Evolutionary conservation across 2,888 invertebrate genomes (phyloP), one percentile per base, ranked within the genome.

Genomic region (Cataglyphis cursor): DNA sequence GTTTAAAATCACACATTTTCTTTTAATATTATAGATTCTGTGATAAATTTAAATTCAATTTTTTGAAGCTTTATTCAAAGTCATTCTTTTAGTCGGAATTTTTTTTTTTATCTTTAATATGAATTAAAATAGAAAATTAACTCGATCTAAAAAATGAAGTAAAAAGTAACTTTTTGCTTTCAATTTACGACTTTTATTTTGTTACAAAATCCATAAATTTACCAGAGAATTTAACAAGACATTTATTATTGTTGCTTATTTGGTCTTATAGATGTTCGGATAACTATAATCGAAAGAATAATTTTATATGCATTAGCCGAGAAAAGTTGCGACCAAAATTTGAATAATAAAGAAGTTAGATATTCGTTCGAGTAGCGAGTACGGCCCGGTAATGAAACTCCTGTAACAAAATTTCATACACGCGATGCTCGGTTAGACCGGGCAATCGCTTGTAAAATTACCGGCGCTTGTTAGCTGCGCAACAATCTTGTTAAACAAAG

Each of bases 401-500:
- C 31, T 73, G 73, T 80, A 80, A 80, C 78, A 41, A 72, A 80
- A 80, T 80, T 80, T 80, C 74, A 73, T 73, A 78, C 72, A 59
- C 74, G 74, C 78, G 73, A 59, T 73, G 41, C 78, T 73, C 78
- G 44, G 59, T 59, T 80, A 80, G 73, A 73, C 59, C 73, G 44
- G n/a, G 59, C 78, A 80, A 80, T 80, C 78, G 73, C 78, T 80
- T 73, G 78, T 59, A 59, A 80, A 80, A 80, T 72, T 80, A 80
- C 74, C 35, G 44, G 18, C 73, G 78, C 78, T 80, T 80, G 73
- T 80, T 72, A 80, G 24, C 73, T 35, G 72, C n/a, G 59, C 73
- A 80, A 80, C 78, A 80, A 80, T 80, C 78, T 80, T 80, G 78
- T 80, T 80, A 80, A 80, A 80, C 78, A 80, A 80, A 80, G 44